Conservation (phyloP, 2,888 invertebrate genomes). For the Dryobotodes eremita region DNA sequence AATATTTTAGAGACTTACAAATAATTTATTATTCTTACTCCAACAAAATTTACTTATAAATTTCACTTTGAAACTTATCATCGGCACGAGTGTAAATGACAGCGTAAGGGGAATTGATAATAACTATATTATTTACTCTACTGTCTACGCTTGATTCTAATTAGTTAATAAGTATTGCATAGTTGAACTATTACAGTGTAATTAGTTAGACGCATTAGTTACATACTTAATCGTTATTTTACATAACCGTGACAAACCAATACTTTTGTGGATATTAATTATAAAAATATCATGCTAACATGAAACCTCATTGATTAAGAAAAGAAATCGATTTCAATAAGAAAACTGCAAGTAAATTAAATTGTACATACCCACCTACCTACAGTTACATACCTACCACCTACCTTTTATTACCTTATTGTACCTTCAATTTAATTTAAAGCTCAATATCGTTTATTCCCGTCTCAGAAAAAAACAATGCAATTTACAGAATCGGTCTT, state of each 20-base stretch:
- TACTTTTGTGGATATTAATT: neutral
- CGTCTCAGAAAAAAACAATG: neutral
- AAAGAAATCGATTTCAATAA: neutral
- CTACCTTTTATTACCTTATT: no score
- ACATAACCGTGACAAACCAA: neutral
- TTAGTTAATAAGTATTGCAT: slow-evolving; percentile 32
- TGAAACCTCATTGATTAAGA: neutral
- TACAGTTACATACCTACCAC: no score
- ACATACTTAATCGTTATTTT: neutral
- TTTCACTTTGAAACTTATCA: slow-evolving; percentile 16
- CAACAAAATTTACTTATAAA: neutral
- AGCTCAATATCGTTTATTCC: slow-evolving; percentile 4
- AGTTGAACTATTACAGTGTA: neutral
- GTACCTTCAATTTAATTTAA: neutral
- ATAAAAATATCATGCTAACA: neutral
- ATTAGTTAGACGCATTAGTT: neutral
- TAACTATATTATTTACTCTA: slow-evolving; percentile 11
- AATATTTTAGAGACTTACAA: neutral
- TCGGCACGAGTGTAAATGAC: neutral
- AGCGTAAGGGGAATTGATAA: slow-evolving; percentile 34
- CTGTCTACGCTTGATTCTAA: slow-evolving; percentile 26
- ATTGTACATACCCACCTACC: no score
- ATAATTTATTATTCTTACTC: neutral
- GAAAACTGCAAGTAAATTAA: neutral
- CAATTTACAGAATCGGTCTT: neutral